These are phyloP conservation scores for Carposina sasakii DNA, from an alignment of 1,140 invertebrate genomes.

Conservation along the genomic window DNA sequence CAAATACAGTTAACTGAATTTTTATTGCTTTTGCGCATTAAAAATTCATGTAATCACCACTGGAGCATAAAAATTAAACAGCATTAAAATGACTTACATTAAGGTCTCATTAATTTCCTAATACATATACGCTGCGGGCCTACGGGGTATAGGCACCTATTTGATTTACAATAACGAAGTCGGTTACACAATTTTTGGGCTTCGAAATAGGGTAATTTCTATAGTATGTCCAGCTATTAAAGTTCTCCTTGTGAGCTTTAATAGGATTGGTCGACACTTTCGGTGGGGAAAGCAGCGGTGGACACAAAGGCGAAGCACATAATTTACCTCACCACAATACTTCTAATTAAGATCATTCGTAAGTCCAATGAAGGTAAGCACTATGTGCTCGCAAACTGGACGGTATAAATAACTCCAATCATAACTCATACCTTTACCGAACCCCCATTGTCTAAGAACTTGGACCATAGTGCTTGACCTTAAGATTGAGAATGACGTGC, in stretches of 20 bases:
- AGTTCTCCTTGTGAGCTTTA: too few species aligned
- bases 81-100: conserved; percentile 56
- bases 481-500: conserved; percentile 32
- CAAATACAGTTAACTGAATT: conserved; percentile 39
- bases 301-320: conserved; percentile 29
- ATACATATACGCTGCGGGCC: conserved; percentile 57
- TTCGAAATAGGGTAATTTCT: too few species aligned
- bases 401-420: conserved; percentile 65
- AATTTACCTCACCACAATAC: conserved; percentile 66
- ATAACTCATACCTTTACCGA: conserved; percentile 58
- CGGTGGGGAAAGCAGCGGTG: too few species aligned
- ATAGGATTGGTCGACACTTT: too few species aligned
- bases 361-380: conserved; percentile 52
- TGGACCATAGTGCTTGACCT: conserved; percentile 25
- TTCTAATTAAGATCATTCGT: conserved; percentile 71
- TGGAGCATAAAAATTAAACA: conserved; percentile 53
- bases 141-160: conserved; percentile 35
- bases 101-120: conserved; percentile 62
- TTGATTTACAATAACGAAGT: conserved; percentile 65
- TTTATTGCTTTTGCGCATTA: conserved; percentile 50
- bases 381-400: conserved; percentile 61
- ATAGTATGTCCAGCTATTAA: too few species aligned
- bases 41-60: conserved; percentile 53
- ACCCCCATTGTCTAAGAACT: conserved; percentile 21
- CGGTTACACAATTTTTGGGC: too few species aligned